These are phyloP conservation scores for Laticauda colubrina DNA, from an alignment of 2,113 vertebrate genomes.

Conservation along the genomic window DNA sequence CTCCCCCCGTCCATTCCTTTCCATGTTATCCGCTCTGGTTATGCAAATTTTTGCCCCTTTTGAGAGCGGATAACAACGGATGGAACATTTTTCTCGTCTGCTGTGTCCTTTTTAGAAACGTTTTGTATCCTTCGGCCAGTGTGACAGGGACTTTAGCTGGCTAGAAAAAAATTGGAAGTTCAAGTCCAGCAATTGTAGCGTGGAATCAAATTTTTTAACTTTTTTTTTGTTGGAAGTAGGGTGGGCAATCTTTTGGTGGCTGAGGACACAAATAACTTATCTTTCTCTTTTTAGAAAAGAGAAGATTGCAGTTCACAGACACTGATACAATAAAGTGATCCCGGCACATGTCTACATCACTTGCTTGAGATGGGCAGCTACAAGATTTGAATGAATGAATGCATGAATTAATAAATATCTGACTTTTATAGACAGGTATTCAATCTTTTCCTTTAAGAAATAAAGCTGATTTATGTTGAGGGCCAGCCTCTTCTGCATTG, in stretches of 20 bases:
- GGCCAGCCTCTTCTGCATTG: neutral
- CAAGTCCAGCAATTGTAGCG: neutral
- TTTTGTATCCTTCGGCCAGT: too few species aligned
- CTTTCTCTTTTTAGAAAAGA: neutral
- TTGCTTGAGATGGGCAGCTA: neutral
- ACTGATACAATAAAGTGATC: neutral
- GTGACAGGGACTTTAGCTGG: too few species aligned
- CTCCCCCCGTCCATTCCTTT: too few species aligned
- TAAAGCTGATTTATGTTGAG: neutral
- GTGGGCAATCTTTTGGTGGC: neutral
- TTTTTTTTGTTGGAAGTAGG: neutral
- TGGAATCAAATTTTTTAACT: neutral
- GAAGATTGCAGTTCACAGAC: neutral
- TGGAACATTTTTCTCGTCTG: too few species aligned
- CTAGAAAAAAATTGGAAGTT: too few species aligned
- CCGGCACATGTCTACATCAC: neutral
- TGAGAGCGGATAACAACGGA: too few species aligned
- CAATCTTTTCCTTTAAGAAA: neutral
- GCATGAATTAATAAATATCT: neutral
- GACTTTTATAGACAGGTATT: neutral
- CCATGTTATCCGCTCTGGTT: too few species aligned
- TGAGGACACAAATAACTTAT: neutral
- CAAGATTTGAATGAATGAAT: neutral
- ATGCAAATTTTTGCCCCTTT: too few species aligned
- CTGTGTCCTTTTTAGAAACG: too few species aligned